Evolutionary conservation across 1,140 invertebrate species (phyloP).

Genomic region (Anthonomus grandis): DNA sequence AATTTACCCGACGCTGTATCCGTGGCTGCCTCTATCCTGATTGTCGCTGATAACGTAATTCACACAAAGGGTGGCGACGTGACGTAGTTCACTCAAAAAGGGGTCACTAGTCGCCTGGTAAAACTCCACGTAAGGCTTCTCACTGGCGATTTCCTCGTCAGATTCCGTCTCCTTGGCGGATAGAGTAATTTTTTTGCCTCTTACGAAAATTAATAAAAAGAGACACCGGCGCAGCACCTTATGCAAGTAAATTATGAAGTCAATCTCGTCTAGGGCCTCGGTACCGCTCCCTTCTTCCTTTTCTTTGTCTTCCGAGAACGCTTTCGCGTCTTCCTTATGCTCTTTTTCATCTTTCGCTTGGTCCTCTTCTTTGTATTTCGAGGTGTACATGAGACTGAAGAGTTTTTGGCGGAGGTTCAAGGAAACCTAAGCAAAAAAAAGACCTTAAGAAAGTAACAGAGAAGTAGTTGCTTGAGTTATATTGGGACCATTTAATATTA

Average conservation of each 20-base stretch:
- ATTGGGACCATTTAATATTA: too few species aligned
- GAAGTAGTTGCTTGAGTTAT: too few species aligned
- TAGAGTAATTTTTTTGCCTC: slow-evolving; percentile 37
- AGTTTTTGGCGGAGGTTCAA: slow-evolving; percentile 37
- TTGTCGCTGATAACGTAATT: slow-evolving; percentile 43
- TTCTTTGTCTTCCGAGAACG: slow-evolving; percentile 4
- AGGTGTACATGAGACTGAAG: slow-evolving; percentile 33
- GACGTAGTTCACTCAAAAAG: slow-evolving; percentile 23
- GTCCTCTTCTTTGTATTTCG: slow-evolving; percentile 28
- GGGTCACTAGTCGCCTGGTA: slow-evolving; percentile 31
- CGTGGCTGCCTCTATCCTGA: slow-evolving; percentile 28
- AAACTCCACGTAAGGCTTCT: slow-evolving; percentile 44
- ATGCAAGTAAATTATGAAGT: slow-evolving; percentile 32
- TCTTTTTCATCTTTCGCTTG: slow-evolving; percentile 26
- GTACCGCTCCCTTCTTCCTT: too few species aligned
- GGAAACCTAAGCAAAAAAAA: slow-evolving; percentile 19
- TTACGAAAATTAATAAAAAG: slow-evolving; percentile 42
- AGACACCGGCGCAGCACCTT: slow-evolving; percentile 37
- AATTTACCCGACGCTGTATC: slow-evolving; percentile 2
- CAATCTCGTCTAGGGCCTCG: slow-evolving; percentile 13
- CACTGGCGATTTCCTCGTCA: slow-evolving; percentile 40
- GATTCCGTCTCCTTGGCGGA: slow-evolving; percentile 22
- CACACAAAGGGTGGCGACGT: slow-evolving; percentile 31
- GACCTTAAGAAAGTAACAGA: too few species aligned
- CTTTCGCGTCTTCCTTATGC: slow-evolving; percentile 17